Base-by-base conservation (phyloP, 92 coral and sea anemone species). In the Paragorgia papillata region DNA sequence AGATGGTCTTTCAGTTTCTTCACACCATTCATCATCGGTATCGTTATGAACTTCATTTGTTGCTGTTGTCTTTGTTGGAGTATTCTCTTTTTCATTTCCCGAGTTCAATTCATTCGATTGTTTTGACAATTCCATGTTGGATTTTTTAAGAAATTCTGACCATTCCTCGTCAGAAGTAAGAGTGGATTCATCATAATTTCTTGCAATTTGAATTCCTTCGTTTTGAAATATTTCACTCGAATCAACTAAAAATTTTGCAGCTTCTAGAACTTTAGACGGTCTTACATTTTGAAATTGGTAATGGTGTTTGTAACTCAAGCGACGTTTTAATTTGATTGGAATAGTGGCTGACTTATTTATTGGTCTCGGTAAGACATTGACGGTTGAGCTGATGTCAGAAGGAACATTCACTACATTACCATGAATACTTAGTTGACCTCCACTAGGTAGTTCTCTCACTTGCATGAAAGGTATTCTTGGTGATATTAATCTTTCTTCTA, bases 131-230 rank as follows among this genome's bases (percentile, higher is more conserved):
- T 55, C 58, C 58, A 22, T 59, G 31, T 29, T 29, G 33, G 9
- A 20, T 30, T 69, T 69, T 25, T 25, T 29, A 43, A 69, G 37
- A 54, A 69, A 1, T 3, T 41, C 76, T 69, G 76, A 69, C 76
- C 76, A 69, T 40, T 81, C 85, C 22, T 37, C 61, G 19, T 70
- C 40, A 30, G 6, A 1, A 39, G 30, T 63, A n/a, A 24, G 44
- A 49, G 50, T 33, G 20, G 48, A 25, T 32, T 69, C 69, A 69
- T 67, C 15, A 79, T 79, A 71, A 18, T 65, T 22, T 31, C 79
- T 65, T 27, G 76, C 69, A 13, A 88, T 73, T 62, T 85, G 69
- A 60, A 88, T 80, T 40, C 91, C 91, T 59, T 88, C 92, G 64
- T 37, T 39, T 85, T 85, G 70, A 49, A 81, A 85, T 58, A 88